Percentiles rank a stretch among this genome's conserved stretches.
phyloP scores from a whole-genome alignment of 2,113 vertebrate genomes.

The Macquaria australasica region DNA sequence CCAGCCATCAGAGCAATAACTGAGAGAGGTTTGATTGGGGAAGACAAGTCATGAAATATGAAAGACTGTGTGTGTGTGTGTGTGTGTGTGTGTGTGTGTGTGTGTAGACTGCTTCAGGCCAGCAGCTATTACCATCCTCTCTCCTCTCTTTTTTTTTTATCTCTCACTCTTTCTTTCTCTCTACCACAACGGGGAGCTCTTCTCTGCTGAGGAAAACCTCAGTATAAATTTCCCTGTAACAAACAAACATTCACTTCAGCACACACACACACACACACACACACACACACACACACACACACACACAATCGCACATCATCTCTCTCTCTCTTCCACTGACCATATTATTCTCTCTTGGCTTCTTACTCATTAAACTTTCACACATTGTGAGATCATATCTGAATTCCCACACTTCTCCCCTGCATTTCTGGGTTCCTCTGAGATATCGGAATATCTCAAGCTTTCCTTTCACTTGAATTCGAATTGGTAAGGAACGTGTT shows the following conservation, averaged over 20 bases:
- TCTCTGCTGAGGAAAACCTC: slow-evolving; percentile 15
- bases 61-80: slow-evolving; percentile 29
- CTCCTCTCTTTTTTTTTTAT: not conserved
- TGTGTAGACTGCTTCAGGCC: slow-evolving; percentile 13
- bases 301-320: not conserved
- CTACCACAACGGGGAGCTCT: slow-evolving; percentile 22
- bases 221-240: slow-evolving; percentile 13
- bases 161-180: not conserved
- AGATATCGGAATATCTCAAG: not conserved
- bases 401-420: slow-evolving; percentile 7
- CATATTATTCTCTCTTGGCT: slow-evolving; percentile 10
- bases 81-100: not conserved
- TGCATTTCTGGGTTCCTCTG: slow-evolving; percentile 2
- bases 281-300: slow-evolving; percentile 1
- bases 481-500: not conserved
- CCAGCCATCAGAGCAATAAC: slow-evolving; percentile 8
- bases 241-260: not conserved
- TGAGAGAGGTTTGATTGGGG: slow-evolving; percentile 15
- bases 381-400: slow-evolving; percentile 27
- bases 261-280: not conserved
- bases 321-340: not conserved
- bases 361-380: slow-evolving; percentile 57
- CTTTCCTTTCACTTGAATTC: slow-evolving; percentile 11
- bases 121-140: slow-evolving; percentile 16
- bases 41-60: slow-evolving; percentile 48